Conservation (phyloP, 2,888 invertebrate genomes). For the Charanyca ferruginea region DNA sequence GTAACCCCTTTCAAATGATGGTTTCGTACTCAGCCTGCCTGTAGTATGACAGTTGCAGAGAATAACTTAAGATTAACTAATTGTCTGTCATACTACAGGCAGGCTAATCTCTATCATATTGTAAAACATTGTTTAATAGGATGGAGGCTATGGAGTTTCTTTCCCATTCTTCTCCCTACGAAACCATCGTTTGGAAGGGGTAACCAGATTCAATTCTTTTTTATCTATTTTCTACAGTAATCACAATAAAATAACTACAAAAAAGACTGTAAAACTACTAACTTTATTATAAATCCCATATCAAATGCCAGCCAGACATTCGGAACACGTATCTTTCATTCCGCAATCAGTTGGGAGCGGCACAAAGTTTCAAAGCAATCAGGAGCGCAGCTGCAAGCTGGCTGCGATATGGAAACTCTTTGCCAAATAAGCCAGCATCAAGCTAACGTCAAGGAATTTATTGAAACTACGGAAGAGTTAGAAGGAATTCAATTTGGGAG, state of each 20-base stretch:
- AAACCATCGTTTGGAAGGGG: no score
- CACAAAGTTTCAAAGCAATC: conserved; percentile 68
- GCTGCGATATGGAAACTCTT: conserved; percentile 58
- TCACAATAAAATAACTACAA: conserved; percentile 12
- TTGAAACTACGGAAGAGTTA: conserved; percentile 41
- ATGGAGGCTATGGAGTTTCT: no score
- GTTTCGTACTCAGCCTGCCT: no score
- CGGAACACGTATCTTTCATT: conserved; percentile 62
- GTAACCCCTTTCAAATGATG: no score
- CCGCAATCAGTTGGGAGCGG: conserved; percentile 47
- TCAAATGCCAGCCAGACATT: conserved; percentile 42
- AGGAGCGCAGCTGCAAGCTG: conserved; percentile 65
- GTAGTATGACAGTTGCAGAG: no score
- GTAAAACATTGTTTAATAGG: no score
- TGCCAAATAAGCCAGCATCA: conserved; percentile 62
- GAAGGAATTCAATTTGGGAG: conserved; percentile 32
- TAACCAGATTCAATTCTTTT: no score
- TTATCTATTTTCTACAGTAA: no score
- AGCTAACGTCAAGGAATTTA: conserved; percentile 54
- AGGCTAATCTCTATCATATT: no score
- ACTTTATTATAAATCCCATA: conserved; percentile 38
- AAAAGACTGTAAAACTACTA: not conserved
- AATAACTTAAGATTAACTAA: no score
- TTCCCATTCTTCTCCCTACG: no score
- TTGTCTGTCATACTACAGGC: no score